A percentile compares a stretch with the other conserved stretches of the same genome.
Evolutionary conservation across 2,797 vertebrate species (phyloP).

Genomic region (Artibeus jamaicensis): DNA sequence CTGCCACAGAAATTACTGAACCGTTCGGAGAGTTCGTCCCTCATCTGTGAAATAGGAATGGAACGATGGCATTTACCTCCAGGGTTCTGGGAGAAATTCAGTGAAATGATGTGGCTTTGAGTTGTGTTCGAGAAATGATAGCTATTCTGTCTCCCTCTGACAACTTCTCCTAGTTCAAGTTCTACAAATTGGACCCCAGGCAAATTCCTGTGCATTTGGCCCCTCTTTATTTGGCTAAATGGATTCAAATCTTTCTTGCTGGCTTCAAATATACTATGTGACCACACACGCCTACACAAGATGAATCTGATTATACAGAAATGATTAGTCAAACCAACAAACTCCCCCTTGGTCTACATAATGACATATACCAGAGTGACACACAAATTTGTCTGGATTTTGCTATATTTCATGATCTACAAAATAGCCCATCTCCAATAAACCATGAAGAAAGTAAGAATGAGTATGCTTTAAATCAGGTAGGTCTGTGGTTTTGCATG

Average conservation of each 20-base stretch:
- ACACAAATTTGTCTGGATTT: not conserved
- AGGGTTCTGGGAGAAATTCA: not conserved
- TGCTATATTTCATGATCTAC: not conserved
- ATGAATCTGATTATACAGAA: not conserved
- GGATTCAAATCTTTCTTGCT: not conserved
- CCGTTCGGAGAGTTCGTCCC: constrained; percentile 3
- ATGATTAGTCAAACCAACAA: not conserved
- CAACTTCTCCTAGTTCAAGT: not conserved
- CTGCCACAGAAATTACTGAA: not conserved
- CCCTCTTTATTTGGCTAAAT: not conserved
- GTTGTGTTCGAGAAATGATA: not conserved
- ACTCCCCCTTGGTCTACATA: not conserved
- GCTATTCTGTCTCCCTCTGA: not conserved
- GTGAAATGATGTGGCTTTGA: not conserved
- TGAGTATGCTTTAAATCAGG: not conserved
- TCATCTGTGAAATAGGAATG: not conserved
- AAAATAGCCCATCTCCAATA: constrained; percentile 23
- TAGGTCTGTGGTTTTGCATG: not conserved
- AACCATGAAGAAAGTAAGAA: constrained; percentile 10
- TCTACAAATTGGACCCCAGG: not conserved
- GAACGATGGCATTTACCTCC: not conserved
- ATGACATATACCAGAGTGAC: not conserved
- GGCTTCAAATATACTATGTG: not conserved
- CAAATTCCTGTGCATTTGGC: not conserved
- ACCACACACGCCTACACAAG: not conserved